These are phyloP conservation scores for Cerceris rybyensis DNA, from an alignment of 2,888 invertebrate genomes.

Conservation along the genomic window DNA sequence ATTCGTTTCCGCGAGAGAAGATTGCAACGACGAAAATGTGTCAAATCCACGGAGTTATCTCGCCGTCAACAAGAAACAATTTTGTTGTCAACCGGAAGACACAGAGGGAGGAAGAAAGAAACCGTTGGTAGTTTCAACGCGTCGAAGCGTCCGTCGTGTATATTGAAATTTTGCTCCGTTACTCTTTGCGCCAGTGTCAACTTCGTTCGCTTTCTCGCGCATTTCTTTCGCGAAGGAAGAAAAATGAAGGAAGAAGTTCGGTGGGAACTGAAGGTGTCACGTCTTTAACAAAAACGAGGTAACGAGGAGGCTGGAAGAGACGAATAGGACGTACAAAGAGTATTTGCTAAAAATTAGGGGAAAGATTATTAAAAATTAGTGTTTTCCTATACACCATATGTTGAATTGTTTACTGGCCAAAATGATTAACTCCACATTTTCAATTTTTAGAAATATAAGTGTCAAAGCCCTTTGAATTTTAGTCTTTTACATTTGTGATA, in stretches of 20 bases:
- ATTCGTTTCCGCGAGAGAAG: too few relatives aligned
- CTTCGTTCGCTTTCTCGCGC: constrained; percentile 31
- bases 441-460: too few relatives aligned
- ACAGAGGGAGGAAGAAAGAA: background rate
- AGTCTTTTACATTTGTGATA: too few relatives aligned
- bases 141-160: constrained; percentile 34
- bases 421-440: too few relatives aligned
- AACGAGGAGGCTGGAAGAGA: background rate
- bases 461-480: too few relatives aligned
- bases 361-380: too few relatives aligned
- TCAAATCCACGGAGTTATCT: constrained; percentile 13
- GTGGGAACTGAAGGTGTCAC: constrained; percentile 1
- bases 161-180: constrained; percentile 50
- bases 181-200: constrained; percentile 22
- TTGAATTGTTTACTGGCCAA: too few relatives aligned
- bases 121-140: constrained; percentile 41
- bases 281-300: background rate
- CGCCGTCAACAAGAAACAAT: constrained; percentile 2
- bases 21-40: background rate
- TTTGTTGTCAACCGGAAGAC: background rate
- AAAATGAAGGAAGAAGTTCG: constrained; percentile 46
- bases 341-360: too few relatives aligned
- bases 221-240: constrained; percentile 30
- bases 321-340: background rate
- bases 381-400: too few relatives aligned